phyloP scores from a whole-genome alignment of 2,113 vertebrate genomes.

The Promerops cafer region DNA sequence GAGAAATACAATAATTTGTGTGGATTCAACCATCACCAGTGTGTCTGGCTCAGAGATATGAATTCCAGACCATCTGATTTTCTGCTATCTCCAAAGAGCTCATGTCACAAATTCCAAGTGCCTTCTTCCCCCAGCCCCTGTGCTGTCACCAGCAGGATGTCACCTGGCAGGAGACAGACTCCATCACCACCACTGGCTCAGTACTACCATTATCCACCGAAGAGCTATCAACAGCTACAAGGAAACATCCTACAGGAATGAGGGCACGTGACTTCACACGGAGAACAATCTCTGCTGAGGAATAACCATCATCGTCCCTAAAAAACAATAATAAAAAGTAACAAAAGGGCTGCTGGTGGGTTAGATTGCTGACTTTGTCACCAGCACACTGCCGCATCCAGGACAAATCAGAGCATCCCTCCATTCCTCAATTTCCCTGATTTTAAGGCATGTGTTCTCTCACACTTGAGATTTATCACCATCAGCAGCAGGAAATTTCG shows the following conservation, averaged over 20 bases:
- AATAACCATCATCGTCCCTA: background rate
- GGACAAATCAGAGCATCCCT: background rate
- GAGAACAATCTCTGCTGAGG: background rate
- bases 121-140: fast-evolving
- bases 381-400: background rate
- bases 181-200: background rate
- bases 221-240: background rate
- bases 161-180: background rate
- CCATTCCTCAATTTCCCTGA: background rate
- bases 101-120: background rate
- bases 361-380: background rate
- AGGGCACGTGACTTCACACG: background rate
- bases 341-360: background rate
- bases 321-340: background rate
- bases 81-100: background rate
- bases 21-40: background rate
- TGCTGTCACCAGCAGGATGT: background rate
- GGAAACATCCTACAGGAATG: background rate
- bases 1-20: background rate
- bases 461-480: background rate
- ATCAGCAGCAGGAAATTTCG: background rate
- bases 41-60: background rate
- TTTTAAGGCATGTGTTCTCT: background rate
- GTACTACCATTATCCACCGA: background rate
- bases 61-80: background rate